Evolutionary conservation across 2,888 invertebrate genomes (phyloP), one percentile per base, ranked within the genome.

Genomic region (Callimorpha dominula): DNA sequence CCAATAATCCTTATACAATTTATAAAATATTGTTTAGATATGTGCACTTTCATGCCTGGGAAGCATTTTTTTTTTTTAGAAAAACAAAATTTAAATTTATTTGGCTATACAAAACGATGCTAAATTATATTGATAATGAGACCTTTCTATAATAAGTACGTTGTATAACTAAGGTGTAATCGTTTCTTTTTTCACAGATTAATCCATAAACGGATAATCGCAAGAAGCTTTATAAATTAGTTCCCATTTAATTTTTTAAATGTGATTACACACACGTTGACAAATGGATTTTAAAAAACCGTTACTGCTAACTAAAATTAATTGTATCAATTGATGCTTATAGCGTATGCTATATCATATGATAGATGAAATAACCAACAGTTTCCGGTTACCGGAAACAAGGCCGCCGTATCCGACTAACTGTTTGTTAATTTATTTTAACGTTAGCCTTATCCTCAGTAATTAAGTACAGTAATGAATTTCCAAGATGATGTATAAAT

Each of bases 361-460:
- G 60, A 60, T 12, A 31, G 14, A 31, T 60, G 12, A 31, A 57
- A 42, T n/a, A 11, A 40, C 17, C 20, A 17, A 43, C 12, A 57
- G 42, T 60, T 68, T 43, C 14, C 31, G 57, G 42, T 68, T 57
- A 54, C 46, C 42, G 31, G 43, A 8, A 57, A 63, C 50, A 69
- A 40, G 63, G 50, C 63, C 31, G 31, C 50, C 54, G 8, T 69
- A 63, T 63, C 69, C 69, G 49, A 69, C 49, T 63, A 70, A 70
- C 70, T 64, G 64, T 43, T 52, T 43, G 20, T 6, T 52, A 50
- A 69, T 50, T 50, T 54, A n/a, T 42, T 31, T 40, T 43, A 62
- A 46, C 46, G 54, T 63, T 52, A 70, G 14, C 31, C 42, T 70
- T 52, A 43, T 11, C 20, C 20, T 20, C 31, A 0, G 11, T 60